Percentiles rank a stretch among this genome's conserved stretches.
Conservation (phyloP, 2,113 vertebrate species). For the Neotragus moschatus region DNA sequence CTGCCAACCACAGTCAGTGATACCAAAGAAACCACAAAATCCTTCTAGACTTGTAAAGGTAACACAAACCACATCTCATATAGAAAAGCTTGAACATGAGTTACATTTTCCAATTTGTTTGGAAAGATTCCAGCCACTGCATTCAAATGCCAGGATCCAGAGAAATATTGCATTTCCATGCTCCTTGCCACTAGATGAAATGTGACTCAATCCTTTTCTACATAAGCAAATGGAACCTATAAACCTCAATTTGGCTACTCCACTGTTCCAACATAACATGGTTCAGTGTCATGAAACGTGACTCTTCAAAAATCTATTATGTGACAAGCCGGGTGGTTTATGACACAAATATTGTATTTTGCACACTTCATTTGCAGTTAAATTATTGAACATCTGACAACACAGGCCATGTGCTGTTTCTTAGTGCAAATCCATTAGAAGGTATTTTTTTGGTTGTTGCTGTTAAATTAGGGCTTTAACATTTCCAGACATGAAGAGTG, state of each 20-base stretch:
- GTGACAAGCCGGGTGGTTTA: slow-evolving; percentile 61
- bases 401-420: slow-evolving; percentile 60
- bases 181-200: background rate
- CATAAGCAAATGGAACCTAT: slow-evolving; percentile 17
- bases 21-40: background rate
- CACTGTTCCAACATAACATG: background rate
- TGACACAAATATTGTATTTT: slow-evolving; percentile 75
- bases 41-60: background rate
- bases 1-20: background rate
- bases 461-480: slow-evolving; percentile 66
- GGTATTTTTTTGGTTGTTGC: slow-evolving; percentile 20
- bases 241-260: slow-evolving; percentile 18
- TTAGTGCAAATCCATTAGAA: slow-evolving; percentile 69
- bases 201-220: background rate
- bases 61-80: background rate
- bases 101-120: background rate
- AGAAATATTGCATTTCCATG: background rate
- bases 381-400: slow-evolving; percentile 74
- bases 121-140: background rate
- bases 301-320: slow-evolving; percentile 61
- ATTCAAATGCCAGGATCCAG: background rate
- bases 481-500: slow-evolving; percentile 59
- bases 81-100: background rate
- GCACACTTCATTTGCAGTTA: slow-evolving; percentile 73
- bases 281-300: slow-evolving; percentile 44